phyloP scores from a whole-genome alignment of 2,888 invertebrate species.

The Nezara viridula region DNA sequence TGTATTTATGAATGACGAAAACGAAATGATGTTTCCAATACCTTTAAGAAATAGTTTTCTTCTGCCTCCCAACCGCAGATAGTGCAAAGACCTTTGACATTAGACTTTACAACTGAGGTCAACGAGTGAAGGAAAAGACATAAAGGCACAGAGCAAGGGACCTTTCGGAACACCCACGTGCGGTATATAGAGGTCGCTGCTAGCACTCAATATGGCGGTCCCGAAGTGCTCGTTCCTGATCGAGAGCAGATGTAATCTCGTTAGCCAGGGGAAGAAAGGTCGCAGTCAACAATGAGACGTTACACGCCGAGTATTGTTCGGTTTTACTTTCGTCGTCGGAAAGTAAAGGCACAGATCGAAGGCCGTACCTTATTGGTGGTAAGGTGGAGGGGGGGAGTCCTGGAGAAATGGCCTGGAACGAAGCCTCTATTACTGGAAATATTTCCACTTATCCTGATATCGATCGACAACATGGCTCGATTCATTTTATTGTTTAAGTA shows the following conservation, averaged over 20 bases:
- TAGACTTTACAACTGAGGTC: background rate
- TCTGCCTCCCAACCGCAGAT: no score
- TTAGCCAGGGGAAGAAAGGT: background rate
- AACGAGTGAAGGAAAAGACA: background rate
- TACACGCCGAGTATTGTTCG: background rate
- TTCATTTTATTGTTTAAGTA: no score
- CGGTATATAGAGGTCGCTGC: background rate
- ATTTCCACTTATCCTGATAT: background rate
- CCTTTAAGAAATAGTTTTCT: no score
- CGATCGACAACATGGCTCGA: background rate
- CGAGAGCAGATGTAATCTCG: background rate
- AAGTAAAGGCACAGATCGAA: background rate
- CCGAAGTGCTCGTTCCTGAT: background rate
- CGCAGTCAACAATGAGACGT: background rate
- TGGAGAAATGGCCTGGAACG: constrained; percentile 5
- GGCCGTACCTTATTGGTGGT: background rate
- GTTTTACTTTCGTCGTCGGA: constrained; percentile 22
- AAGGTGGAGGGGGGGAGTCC: background rate
- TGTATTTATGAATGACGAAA: no score
- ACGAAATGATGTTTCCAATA: no score
- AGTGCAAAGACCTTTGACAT: background rate
- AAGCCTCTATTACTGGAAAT: background rate
- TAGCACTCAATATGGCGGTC: background rate
- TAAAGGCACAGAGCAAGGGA: background rate
- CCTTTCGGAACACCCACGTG: constrained; percentile 22